These are phyloP conservation scores for Megaceryle torquata DNA, from an alignment of 2,113 vertebrate species.

Conservation along the genomic window DNA sequence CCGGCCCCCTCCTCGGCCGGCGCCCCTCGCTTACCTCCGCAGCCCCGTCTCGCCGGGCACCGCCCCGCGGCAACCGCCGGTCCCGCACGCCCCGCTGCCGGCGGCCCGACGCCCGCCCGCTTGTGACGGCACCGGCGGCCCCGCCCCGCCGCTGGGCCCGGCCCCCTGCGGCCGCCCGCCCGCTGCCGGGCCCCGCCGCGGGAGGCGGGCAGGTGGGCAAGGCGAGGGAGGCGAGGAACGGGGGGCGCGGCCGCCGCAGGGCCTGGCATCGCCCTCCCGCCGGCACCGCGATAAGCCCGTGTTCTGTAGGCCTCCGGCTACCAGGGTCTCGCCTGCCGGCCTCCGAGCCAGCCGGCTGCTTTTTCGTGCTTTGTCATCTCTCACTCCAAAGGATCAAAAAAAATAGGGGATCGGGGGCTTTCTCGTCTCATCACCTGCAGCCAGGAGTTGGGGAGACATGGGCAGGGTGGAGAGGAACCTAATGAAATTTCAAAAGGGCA, in stretches of 20 bases:
- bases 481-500: not conserved
- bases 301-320: fast-evolving
- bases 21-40: not conserved
- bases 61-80: not conserved
- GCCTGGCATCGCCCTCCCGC: not conserved
- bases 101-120: not conserved
- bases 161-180: not conserved
- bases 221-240: not conserved
- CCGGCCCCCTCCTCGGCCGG: not conserved
- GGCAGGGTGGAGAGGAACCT: not conserved
- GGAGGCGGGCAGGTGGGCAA: not conserved
- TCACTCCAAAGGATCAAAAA: fast-evolving
- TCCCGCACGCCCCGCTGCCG: not conserved
- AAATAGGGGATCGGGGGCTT: fast-evolving
- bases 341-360: not conserved
- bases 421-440: not conserved
- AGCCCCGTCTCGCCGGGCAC: not conserved
- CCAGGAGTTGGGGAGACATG: not conserved
- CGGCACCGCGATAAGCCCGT: fast-evolving
- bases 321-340: not conserved
- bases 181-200: not conserved
- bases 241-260: not conserved
- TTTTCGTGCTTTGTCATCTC: not conserved
- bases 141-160: not conserved
- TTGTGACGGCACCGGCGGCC: not conserved